Evolutionary conservation across 2,888 invertebrate species (phyloP).

Genomic region (Athalia circularis): DNA sequence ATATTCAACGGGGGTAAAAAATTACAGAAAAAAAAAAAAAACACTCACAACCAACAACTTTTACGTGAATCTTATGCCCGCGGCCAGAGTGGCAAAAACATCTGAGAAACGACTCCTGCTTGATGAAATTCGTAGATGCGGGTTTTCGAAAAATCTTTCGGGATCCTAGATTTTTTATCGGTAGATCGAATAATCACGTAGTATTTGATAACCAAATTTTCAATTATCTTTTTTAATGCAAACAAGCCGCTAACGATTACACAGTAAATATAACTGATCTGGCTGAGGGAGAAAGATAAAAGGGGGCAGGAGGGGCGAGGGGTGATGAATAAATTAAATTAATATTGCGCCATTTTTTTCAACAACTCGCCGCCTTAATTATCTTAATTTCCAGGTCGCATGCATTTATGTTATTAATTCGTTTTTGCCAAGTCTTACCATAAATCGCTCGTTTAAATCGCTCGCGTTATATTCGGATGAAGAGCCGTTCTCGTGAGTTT

Average conservation of each 20-base stretch:
- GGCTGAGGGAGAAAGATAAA: neutral
- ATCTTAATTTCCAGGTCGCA: slow-evolving; percentile 14
- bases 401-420: slow-evolving; percentile 20
- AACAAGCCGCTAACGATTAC: too few species aligned
- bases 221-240: neutral
- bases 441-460: neutral
- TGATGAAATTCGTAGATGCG: too few species aligned
- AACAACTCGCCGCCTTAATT: slow-evolving; percentile 22
- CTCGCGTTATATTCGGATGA: neutral
- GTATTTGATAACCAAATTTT: neutral
- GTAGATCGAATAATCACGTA: neutral
- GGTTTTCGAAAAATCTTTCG: too few species aligned
- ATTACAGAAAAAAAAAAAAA: too few species aligned
- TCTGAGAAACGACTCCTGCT: too few species aligned
- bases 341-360: slow-evolving; percentile 1
- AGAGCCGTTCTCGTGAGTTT: too few species aligned
- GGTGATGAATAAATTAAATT: slow-evolving; percentile 28
- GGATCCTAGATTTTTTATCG: too few species aligned
- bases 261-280: neutral
- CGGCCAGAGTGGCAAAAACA: too few species aligned
- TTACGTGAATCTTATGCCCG: too few species aligned
- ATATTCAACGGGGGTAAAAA: too few species aligned
- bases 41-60: too few species aligned
- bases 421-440: neutral
- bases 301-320: neutral